phyloP scores from a whole-genome alignment of 2,113 vertebrate species.

The Piaya cayana region DNA sequence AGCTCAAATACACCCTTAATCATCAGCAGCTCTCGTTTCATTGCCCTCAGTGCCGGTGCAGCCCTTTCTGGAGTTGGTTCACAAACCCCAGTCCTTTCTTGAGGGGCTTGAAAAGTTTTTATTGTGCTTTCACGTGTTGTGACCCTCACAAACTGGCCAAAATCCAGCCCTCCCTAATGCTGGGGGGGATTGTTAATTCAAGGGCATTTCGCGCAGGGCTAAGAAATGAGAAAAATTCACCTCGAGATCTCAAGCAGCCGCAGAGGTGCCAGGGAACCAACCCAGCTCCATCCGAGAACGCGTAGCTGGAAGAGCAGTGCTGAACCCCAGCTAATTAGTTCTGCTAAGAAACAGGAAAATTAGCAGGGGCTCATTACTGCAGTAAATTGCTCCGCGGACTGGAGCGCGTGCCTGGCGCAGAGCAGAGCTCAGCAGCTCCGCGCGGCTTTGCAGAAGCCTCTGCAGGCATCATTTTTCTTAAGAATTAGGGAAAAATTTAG shows the following conservation, averaged over 20 bases:
- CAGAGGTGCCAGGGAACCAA: not conserved
- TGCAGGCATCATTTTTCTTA: rapidly evolving
- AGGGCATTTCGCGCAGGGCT: not conserved
- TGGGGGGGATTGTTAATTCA: not conserved
- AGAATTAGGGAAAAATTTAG: not conserved
- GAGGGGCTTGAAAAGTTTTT: not conserved
- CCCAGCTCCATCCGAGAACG: not conserved
- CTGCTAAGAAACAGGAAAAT: not conserved
- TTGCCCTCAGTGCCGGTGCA: not conserved
- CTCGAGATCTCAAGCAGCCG: rapidly evolving
- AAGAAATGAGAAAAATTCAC: not conserved
- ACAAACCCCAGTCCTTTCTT: not conserved
- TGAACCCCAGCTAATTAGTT: constrained; percentile 23
- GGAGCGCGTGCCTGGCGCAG: not conserved
- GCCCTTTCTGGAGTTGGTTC: rapidly evolving
- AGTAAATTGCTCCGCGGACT: not conserved
- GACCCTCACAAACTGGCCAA: too few relatives aligned
- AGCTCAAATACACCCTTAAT: not conserved
- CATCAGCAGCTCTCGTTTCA: not conserved
- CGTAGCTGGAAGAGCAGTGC: not conserved
- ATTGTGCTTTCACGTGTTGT: rapidly evolving
- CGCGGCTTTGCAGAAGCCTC: rapidly evolving
- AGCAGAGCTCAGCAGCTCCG: not conserved
- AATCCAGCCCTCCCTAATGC: not conserved
- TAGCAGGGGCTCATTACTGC: not conserved